Conservation (phyloP, 2,888 invertebrate species). For the Listrodromus nycthemerus region DNA sequence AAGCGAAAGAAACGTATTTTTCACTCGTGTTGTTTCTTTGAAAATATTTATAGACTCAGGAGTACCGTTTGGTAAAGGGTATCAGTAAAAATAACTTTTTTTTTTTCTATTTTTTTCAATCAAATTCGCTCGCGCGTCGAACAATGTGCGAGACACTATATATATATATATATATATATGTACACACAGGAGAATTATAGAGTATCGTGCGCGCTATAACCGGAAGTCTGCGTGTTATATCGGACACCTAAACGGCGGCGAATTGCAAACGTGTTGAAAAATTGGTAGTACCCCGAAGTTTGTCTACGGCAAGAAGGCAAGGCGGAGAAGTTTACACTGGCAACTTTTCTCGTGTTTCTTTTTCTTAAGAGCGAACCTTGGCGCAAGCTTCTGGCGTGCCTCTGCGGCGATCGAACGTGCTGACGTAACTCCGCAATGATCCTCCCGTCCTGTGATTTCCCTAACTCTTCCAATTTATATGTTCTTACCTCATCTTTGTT, state of each 20-base stretch:
- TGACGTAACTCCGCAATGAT: constrained; percentile 10
- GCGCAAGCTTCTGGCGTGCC: not conserved
- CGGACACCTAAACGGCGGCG: not conserved
- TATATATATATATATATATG: not conserved
- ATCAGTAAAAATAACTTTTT: constrained; percentile 36
- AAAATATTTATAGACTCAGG: constrained; percentile 26
- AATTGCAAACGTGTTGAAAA: constrained; percentile 38
- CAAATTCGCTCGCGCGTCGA: not conserved
- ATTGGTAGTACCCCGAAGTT: constrained; percentile 11
- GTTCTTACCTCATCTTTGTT: not conserved
- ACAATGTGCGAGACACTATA: constrained; percentile 14
- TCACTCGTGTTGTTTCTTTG: constrained; percentile 15
- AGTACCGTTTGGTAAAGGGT: constrained; percentile 17
- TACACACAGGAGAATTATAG: constrained; percentile 4
- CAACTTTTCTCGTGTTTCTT: not conserved
- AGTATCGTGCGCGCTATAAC: constrained; percentile 22
- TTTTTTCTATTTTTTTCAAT: not conserved
- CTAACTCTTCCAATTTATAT: not conserved
- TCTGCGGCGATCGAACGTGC: not conserved
- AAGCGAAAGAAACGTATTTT: not conserved
- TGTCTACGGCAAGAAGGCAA: constrained; percentile 27
- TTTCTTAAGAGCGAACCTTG: not conserved
- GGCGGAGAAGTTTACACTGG: constrained; percentile 28
- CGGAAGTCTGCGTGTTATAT: constrained; percentile 26
- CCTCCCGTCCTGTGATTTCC: not conserved